These are phyloP conservation scores for Myotis planiceps DNA, from an alignment of 2,797 vertebrate species.

Conservation along the genomic window DNA sequence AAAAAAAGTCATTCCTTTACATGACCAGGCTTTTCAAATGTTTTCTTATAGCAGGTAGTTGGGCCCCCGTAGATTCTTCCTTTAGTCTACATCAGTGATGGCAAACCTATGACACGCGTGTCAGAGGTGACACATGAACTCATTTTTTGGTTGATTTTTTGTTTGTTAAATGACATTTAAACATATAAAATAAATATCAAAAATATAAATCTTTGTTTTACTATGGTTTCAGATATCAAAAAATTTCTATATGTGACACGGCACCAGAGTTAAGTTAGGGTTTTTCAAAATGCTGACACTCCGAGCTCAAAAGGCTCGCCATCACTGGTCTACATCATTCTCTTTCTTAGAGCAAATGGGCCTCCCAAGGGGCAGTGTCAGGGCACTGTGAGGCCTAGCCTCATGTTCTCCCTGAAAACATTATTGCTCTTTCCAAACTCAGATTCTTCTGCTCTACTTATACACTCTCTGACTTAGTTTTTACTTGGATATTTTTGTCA, in stretches of 20 bases:
- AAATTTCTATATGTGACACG: no score
- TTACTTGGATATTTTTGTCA: conserved; percentile 18
- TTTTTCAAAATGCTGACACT: no score
- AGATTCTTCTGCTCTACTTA: not conserved
- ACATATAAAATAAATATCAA: no score
- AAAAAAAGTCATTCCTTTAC: not conserved
- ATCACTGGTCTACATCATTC: not conserved
- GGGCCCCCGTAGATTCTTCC: not conserved
- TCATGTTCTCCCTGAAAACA: not conserved
- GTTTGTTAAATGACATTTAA: no score
- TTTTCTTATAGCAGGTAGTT: not conserved
- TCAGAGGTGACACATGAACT: no score
- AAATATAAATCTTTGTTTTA: no score
- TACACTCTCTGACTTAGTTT: not conserved
- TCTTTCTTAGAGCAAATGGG: not conserved
- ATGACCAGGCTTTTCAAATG: not conserved
- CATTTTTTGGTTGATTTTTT: no score
- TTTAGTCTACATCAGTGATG: not conserved
- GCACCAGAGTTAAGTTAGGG: no score
- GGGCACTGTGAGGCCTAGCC: not conserved
- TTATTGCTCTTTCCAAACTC: not conserved
- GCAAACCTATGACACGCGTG: no score
- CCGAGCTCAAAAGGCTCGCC: no score
- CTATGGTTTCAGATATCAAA: no score
- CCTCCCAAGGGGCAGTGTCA: not conserved